phyloP scores from a whole-genome alignment of 1,140 invertebrate genomes.

The Frieseomelitta varia region DNA sequence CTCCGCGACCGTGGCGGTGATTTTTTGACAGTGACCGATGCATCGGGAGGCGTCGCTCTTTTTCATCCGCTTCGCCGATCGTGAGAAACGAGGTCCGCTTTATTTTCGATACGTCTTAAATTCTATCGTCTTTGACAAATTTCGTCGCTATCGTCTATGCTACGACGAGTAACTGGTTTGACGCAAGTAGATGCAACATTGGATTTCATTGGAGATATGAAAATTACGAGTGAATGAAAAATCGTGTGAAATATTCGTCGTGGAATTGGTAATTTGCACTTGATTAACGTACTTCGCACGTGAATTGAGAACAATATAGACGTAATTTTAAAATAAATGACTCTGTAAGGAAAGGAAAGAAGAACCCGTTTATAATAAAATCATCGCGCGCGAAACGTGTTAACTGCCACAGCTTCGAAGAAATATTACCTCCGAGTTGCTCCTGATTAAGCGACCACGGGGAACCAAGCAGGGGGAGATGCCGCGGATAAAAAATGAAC shows the following conservation, averaged over 20 bases:
- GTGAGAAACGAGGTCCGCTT: not conserved
- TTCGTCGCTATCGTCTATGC: not conserved
- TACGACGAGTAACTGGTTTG: not conserved
- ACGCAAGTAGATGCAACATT: not conserved
- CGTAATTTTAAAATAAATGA: too few relatives aligned
- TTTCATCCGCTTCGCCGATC: not conserved
- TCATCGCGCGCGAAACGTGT: not conserved
- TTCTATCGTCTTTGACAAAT: not conserved
- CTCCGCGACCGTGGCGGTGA: not conserved
- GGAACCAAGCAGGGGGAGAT: not conserved
- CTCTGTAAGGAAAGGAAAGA: too few relatives aligned
- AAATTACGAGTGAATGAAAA: too few relatives aligned
- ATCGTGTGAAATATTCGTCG: too few relatives aligned
- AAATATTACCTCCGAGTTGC: not conserved
- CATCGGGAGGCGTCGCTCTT: not conserved
- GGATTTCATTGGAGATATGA: too few relatives aligned
- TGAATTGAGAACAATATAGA: too few relatives aligned
- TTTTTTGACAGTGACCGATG: slow-evolving; percentile 50
- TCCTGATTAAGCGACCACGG: not conserved
- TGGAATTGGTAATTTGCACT: too few relatives aligned
- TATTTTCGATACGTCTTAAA: not conserved
- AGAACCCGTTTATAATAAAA: too few relatives aligned
- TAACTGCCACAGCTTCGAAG: not conserved
- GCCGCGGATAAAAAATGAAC: slow-evolving; percentile 1
- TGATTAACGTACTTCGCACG: too few relatives aligned